Base-by-base conservation (phyloP, 2,888 invertebrate species). In the Acrobasis consociella region DNA sequence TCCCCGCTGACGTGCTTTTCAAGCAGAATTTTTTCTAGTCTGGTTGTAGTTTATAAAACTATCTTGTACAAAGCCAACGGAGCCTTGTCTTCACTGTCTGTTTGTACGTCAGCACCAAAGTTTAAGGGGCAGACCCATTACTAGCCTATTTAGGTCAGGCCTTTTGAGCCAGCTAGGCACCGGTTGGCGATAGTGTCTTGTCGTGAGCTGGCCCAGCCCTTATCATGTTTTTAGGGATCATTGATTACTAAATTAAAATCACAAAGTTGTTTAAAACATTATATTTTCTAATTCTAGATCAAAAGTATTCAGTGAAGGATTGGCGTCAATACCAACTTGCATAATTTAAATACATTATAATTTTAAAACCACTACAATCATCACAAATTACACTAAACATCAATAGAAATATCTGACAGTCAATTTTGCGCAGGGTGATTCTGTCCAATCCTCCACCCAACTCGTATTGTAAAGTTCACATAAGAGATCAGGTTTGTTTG, bases 251-350 rank as follows among this genome's bases (percentile, higher is more conserved):
- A 61, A 71, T 76, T 71, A 71, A 58, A 85, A 77, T 78, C 69
- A 68, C 76, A 65, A 50, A 60, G 62, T 72, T 83, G 80, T 89
- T 89, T 82, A 83, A 87, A 89, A 86, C 82, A 80, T 87, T 89
- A 78, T 89, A 84, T 85, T 87, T 73, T 85, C 89, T 89, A 90
- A 86, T 80, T 86, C 88, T 90, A 90, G 77, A 86, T 86, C 82
- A 83, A 85, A 85, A 82, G 66, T 73, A 72, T 80, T 77, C 74
- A 83, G 78, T 83, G 82, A 85, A 87, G 81, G 81, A 87, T 86
- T 89, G 83, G 74, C 66, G 71, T 73, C 73, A 76, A 76, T 72
- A 69, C 63, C 68, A 75, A 75, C 66, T 68, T 73, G 69, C 69
- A 69, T 69, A 72, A 70, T 69, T 71, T 69, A 65, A 61, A 72